A percentile compares a stretch with the other conserved stretches of the same genome.
These are phyloP conservation scores for western clawed frog (Xenopus tropicalis) DNA, from an alignment of 2,113 vertebrate species.

Conservation along the genomic window UCB_Xtro_10.0 CM004443.2:68350501-68351000, in stretches of 20 bases:
- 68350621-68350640: constrained; percentile 8
- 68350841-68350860: constrained; percentile 14
- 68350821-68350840: constrained; percentile 11
- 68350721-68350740: constrained; percentile 42
- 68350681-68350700: constrained; percentile 50
- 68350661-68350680: constrained; percentile 28
- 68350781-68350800: constrained; percentile 29
- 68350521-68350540: constrained; percentile 33
- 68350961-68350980: too few species aligned
- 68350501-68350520: constrained; percentile 20
- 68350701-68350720: background rate
- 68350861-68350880: background rate
- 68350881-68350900: too few species aligned
- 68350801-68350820: constrained; percentile 25
- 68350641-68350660: constrained; percentile 43
- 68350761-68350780: constrained; percentile 14
- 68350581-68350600: constrained; percentile 24
- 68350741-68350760: constrained; percentile 44
- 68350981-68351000: too few species aligned
- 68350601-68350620: constrained; percentile 27
- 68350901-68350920: too few species aligned
- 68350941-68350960: too few species aligned
- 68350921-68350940: too few species aligned
- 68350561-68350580: constrained; percentile 36
- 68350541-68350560: constrained; percentile 37